phyloP scores from a whole-genome alignment of 2,888 invertebrate genomes.

The Pecten maximus region DNA sequence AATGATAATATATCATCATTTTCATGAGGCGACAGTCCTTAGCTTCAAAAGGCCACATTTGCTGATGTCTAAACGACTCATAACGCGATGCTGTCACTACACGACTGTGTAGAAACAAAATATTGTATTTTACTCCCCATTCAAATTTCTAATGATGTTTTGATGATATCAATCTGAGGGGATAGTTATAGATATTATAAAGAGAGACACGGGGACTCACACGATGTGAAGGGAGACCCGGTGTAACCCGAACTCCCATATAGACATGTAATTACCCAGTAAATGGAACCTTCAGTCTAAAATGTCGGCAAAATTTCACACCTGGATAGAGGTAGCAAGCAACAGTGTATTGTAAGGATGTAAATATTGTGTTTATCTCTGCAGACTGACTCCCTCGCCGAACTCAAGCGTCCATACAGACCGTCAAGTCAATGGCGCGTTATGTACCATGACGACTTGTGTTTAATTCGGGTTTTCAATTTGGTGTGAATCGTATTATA shows the following conservation, averaged over 20 bases:
- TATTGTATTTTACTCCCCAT: not conserved
- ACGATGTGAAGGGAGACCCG: conserved; percentile 36
- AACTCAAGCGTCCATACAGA: not conserved
- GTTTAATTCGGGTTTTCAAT: conserved; percentile 1
- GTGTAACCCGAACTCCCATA: conserved; percentile 33
- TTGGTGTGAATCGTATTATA: conserved; percentile 43
- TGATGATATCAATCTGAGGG: conserved; percentile 4
- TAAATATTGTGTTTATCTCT: conserved; percentile 44
- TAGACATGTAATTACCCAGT: conserved; percentile 40
- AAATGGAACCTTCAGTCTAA: conserved; percentile 40
- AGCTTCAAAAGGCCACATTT: conserved; percentile 18
- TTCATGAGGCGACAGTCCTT: not conserved
- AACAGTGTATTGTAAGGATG: conserved; percentile 43
- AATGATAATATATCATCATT: conserved; percentile 35
- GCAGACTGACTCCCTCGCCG: not conserved
- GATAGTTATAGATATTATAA: conserved; percentile 18
- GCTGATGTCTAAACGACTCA: not conserved
- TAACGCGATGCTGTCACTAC: conserved; percentile 23
- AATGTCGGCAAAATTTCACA: conserved; percentile 43
- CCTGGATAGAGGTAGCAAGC: conserved; percentile 39
- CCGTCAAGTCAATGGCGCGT: conserved; percentile 12
- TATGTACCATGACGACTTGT: conserved; percentile 26
- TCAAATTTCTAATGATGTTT: conserved; percentile 7
- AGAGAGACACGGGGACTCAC: conserved; percentile 42
- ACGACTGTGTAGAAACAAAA: conserved; percentile 22